Base-by-base conservation (phyloP, 2,888 invertebrate species). In the Apamea sordens region DNA sequence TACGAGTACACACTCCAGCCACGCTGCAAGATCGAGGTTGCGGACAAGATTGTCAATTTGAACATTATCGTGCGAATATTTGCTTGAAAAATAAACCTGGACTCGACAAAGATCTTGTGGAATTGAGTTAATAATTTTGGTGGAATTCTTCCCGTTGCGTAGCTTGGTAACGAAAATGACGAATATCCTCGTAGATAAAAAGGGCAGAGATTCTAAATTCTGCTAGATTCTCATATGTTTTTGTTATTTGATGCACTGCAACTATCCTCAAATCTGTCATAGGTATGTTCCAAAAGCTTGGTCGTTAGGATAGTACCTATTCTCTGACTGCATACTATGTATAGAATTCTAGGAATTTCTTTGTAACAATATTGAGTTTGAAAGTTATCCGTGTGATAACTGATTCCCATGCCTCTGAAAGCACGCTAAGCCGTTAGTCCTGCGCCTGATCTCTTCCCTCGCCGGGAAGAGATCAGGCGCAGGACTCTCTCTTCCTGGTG, bases 31-130 rank as follows among this genome's bases (percentile, higher is more conserved):
- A 80, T 67, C 8, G 70, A 53, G 50, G 73, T 80, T 50, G 56
- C 36, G 41, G 65, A 73, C 73, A 56, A 67, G 56, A 76, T 73
- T 76, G 56, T 15, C 24, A 71, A 76, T 83, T 83, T 73, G 18
- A 70, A 67, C 65, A 73, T 44, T 70, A 70, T 18, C 56, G 5
- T 24, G 28, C 24, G 13, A 56, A 8, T 59, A 61, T 71, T 73
- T 83, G 13, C 10, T 71, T 24, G 21, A 5, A 53, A 64, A 71
- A 72, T 72, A 63, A 69, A 79, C 8, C 6, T 50, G 13, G 3
- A 44, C 2, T 21, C 18, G 3, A 50, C n/a, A 47, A 44, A 47
- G 0, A 71, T 21, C 21, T 41, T 74, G 10, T 21, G 13, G n/a
- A 50, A 41, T 28, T 21, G 1, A 41, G 21, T 3, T 8, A 36